Evolutionary conservation across 2,113 vertebrate genomes (phyloP), one percentile per base, ranked within the genome.

Genomic region (Geococcyx californianus): DNA sequence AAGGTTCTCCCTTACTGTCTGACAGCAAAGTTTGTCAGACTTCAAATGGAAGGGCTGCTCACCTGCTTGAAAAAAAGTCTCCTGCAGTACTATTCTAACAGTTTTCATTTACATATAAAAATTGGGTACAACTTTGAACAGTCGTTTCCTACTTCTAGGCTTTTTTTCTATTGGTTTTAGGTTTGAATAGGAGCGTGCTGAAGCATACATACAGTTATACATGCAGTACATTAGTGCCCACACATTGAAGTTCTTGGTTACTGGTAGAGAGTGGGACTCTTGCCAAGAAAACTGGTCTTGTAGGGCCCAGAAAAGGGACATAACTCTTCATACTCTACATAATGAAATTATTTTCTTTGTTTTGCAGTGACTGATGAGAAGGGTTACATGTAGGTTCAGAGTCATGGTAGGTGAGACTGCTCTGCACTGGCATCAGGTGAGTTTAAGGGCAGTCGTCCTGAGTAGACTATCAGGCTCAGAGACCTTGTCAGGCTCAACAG

Each of bases 151-250:
- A 17, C 25, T 64, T 76, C 56, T 70, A n/a, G n/a, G n/a, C 31
- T 70, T 77, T 77, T 58, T 40, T 60, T 74, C 55, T 60, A 8
- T 73, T 55, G 47, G 25, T 66, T 62, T 60, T n/a, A 51, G 40
- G 23, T 20, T 84, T 74, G 10, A 29, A 38, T 51, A 25, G 45
- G 6, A 45, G 20, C 16, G 45, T 26, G 29, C 49, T 62, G 42
- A 38, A 79, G 14, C 49, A 69, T 69, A 55, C 5, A 3, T 19
- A 66, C 28, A 17, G 25, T 52, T 52, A 44, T 29, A 44, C 26
- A 29, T 54, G 25, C 7, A 34, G 29, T 11, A 26, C 6, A 5
- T 68, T 31, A 1, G 1, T 63, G 42, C 13, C 24, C 0, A 1
- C 28, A 11, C 11, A 59, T 19, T 47, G 52, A 59, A 52, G 15